Percentiles rank a stretch among this genome's conserved stretches.
phyloP scores from a whole-genome alignment of 1,140 invertebrate species.

The Euwallacea fornicatus region DNA sequence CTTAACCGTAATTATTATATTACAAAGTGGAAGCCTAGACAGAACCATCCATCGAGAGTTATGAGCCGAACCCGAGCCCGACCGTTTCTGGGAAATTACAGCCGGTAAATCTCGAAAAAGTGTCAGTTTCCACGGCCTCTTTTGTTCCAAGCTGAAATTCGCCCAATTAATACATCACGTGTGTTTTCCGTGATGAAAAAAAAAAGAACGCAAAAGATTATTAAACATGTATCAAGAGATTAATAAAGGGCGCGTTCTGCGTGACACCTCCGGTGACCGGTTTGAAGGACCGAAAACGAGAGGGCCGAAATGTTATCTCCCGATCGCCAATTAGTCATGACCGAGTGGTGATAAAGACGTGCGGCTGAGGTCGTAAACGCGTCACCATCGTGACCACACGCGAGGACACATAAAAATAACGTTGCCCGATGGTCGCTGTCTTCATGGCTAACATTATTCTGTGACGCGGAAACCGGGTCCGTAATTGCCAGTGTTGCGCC shows the following conservation, averaged over 20 bases:
- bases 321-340: slow-evolving; percentile 31
- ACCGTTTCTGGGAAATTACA: slow-evolving; percentile 28
- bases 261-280: background rate
- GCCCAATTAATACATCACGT: too few relatives aligned
- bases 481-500: background rate
- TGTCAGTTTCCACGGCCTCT: slow-evolving; percentile 10
- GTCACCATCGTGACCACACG: slow-evolving; percentile 34
- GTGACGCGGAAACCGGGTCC: slow-evolving; percentile 2
- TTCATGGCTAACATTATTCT: slow-evolving; percentile 13
- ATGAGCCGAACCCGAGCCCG: slow-evolving; percentile 13
- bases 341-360: slow-evolving; percentile 35
- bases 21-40: slow-evolving; percentile 25
- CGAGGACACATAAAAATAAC: slow-evolving; percentile 37
- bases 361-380: slow-evolving; percentile 33
- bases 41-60: slow-evolving; percentile 23
- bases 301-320: slow-evolving; percentile 21
- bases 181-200: too few relatives aligned
- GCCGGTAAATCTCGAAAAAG: slow-evolving; percentile 29
- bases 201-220: too few relatives aligned
- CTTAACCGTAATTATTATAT: slow-evolving; percentile 32
- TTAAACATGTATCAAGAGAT: too few relatives aligned
- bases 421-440: slow-evolving; percentile 1
- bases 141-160: too few relatives aligned
- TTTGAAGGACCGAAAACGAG: slow-evolving; percentile 20
- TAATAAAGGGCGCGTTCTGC: too few relatives aligned